A percentile compares a stretch with the other conserved stretches of the same genome.
Conservation (phyloP, 2,113 vertebrate species). For the Epinephelus cyanopodus region DNA sequence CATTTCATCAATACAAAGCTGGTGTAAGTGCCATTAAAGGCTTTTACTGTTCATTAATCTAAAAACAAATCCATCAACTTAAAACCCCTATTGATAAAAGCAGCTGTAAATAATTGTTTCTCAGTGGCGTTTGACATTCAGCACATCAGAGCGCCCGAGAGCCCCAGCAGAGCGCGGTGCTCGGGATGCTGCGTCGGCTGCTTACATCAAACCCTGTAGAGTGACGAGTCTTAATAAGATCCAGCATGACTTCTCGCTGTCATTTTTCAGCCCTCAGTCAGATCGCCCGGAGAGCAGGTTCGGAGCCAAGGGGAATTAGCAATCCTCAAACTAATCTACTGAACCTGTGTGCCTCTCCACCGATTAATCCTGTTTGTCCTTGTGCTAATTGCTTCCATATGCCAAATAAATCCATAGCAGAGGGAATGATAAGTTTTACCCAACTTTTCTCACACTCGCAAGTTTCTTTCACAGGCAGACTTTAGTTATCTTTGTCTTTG, state of each 20-base stretch:
- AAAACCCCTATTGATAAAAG: constrained; percentile 60
- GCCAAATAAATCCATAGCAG: constrained; percentile 71
- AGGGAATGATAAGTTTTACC: constrained; percentile 60
- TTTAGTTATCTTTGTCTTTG: constrained; percentile 41
- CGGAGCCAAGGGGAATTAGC: constrained; percentile 72
- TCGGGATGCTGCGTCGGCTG: constrained; percentile 13
- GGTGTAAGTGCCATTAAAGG: constrained; percentile 61
- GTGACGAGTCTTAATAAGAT: constrained; percentile 64
- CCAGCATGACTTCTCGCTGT: constrained; percentile 65
- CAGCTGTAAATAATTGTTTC: constrained; percentile 75
- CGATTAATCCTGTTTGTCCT: constrained; percentile 83
- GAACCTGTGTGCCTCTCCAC: constrained; percentile 69
- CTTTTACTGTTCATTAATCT: constrained; percentile 74
- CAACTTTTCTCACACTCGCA: constrained; percentile 55
- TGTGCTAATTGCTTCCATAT: constrained; percentile 78
- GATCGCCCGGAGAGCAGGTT: constrained; percentile 45
- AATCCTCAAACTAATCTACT: constrained; percentile 77
- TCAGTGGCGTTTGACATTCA: constrained; percentile 61
- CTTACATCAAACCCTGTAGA: constrained; percentile 53
- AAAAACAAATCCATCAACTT: constrained; percentile 61
- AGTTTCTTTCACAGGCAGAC: constrained; percentile 35
- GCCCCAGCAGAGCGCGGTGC: constrained; percentile 37
- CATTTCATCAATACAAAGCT: constrained; percentile 60
- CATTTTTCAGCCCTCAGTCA: constrained; percentile 66
- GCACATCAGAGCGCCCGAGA: constrained; percentile 17